Percentiles rank a stretch among this genome's conserved stretches.
These are phyloP conservation scores for Homalodisca vitripennis DNA, from an alignment of 1,140 invertebrate genomes.

Conservation along the genomic window DNA sequence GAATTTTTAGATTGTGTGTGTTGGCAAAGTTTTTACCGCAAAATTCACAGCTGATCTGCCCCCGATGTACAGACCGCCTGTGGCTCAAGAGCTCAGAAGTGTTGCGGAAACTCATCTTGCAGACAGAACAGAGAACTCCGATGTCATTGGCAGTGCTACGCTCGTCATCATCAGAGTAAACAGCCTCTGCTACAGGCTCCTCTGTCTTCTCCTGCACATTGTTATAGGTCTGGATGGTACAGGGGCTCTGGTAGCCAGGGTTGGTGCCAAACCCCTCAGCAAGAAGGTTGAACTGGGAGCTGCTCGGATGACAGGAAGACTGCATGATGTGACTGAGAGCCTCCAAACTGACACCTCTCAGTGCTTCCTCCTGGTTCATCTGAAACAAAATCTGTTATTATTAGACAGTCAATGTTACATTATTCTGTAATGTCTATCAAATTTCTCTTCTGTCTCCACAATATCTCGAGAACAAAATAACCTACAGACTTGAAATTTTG, in stretches of 20 bases:
- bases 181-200: conserved; percentile 15
- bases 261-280: background rate
- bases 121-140: conserved; percentile 20
- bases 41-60: conserved; percentile 37
- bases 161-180: conserved; percentile 30
- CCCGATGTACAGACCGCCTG: conserved; percentile 11
- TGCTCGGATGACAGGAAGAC: conserved; percentile 17
- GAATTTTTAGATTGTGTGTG: conserved; percentile 67
- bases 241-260: background rate
- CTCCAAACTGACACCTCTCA: conserved; percentile 28
- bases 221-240: conserved; percentile 16
- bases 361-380: conserved; percentile 21
- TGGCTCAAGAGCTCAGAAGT: conserved; percentile 30
- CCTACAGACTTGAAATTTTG: too few species aligned
- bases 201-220: conserved; percentile 11
- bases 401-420: too few species aligned
- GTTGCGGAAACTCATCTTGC: conserved; percentile 13
- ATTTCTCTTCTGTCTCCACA: too few species aligned
- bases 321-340: conserved; percentile 27
- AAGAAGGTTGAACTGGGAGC: conserved; percentile 25
- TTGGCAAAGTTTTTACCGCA: conserved; percentile 66
- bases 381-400: conserved; percentile 1
- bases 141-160: background rate
- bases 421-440: too few species aligned
- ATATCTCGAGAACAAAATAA: too few species aligned